phyloP scores from a whole-genome alignment of 2,888 invertebrate genomes.

The Dasysyrphus tricinctus region DNA sequence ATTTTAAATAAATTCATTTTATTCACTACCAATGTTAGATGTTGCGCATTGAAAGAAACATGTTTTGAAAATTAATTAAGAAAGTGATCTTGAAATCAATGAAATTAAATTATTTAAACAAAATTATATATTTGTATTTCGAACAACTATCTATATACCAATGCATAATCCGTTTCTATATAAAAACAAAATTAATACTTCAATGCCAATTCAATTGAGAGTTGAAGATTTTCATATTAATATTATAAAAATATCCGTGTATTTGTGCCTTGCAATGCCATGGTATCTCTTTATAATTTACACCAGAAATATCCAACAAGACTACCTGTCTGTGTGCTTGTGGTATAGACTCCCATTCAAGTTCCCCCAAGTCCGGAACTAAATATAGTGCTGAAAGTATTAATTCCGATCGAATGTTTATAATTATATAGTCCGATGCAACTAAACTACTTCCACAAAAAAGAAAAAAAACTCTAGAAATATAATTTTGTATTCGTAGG shows the following conservation, averaged over 20 bases:
- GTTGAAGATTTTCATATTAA: neutral
- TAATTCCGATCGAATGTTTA: conserved; percentile 15
- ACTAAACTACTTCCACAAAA: neutral
- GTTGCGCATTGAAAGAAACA: conserved; percentile 17
- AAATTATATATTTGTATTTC: neutral
- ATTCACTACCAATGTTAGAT: conserved; percentile 6
- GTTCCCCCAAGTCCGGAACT: conserved; percentile 21
- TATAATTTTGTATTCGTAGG: neutral
- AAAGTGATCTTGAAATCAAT: conserved; percentile 59
- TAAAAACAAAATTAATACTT: conserved; percentile 18
- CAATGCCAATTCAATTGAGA: conserved; percentile 37
- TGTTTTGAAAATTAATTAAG: conserved; percentile 48
- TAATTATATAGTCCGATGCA: conserved; percentile 9
- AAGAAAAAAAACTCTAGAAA: neutral
- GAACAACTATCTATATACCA: neutral
- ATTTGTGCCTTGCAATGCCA: neutral
- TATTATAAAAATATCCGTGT: neutral
- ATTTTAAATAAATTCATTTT: conserved; percentile 9
- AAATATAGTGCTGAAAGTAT: conserved; percentile 34
- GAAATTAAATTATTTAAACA: conserved; percentile 5
- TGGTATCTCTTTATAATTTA: neutral
- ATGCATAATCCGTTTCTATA: neutral
- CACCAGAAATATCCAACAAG: neutral
- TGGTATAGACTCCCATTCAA: conserved; percentile 8
- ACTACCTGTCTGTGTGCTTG: neutral